Base-by-base conservation (phyloP, 2,797 vertebrate genomes). In the Cryptoblepharus egeriae region DNA sequence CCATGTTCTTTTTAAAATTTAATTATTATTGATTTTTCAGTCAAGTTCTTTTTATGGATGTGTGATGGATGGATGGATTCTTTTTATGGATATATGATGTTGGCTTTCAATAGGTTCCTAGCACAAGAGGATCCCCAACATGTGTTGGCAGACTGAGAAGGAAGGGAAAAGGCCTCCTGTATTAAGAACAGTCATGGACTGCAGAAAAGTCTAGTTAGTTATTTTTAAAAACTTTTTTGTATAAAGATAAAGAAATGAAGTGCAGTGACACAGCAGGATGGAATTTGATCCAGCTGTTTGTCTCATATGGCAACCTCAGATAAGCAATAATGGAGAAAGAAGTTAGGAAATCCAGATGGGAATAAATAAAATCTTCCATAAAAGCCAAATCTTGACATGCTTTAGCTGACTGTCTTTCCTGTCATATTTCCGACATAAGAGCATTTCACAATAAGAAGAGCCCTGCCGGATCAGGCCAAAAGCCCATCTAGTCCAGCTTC, bases 161-260 rank as follows among this genome's bases (percentile, higher is more conserved):
- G 11, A n/a, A 35, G 20, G 28, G 55, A 26, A 71, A 88, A 82
- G 9, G 37, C 49, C 37, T 35, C 37, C 16, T 87, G 83, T 60
- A 58, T 58, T 37, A 65, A 88, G 74, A 85, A 89, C 72, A 10
- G 60, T 39, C 30, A 72, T 12, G 65, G 61, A 28, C 61, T 80
- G 28, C 78, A 85, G 35, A 87, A 22, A 86, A 70, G 52, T 60
- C 64, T 68, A 70, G 68, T 76, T 76, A 88, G 2, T 90, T 90
- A 90, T 87, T 93, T 92, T 87, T 91, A 82, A 80, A 20, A 85
- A 89, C 57, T 63, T 13, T 61, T 88, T 83, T 90, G 85, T 92
- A 81, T 69, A 58, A 89, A 92, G 77, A 72, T 83, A 89, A 92
- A 91, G 86, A 92, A 92, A 86, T 92, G 89, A 94, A 83, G 92